Evolutionary conservation across 2,888 invertebrate genomes (phyloP), one percentile per base, ranked within the genome.

Genomic region (Drosophila rubida): DNA sequence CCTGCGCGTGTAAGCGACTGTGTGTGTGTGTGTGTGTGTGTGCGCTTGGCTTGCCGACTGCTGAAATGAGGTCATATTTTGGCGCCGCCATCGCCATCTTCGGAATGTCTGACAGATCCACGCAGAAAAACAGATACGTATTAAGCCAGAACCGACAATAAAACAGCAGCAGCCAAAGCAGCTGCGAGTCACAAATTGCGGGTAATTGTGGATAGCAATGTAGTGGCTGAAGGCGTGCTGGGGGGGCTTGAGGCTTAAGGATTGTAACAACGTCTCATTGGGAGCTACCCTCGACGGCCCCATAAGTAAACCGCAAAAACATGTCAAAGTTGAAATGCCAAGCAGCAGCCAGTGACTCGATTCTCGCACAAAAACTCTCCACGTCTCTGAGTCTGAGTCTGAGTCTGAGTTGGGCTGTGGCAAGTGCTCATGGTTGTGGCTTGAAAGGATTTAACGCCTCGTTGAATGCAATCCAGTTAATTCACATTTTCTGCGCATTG

Each of bases 11-110:
- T 16, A 19, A 37, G 14, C 32, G 51, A 32, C 14, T 58, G 14
- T 27, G 53, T 37, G 58, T 44, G 16, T 51, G 22, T 27, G 25
- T 37, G 37, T 54, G 42, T 22, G 35, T 71, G 55, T 67, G 39
- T 58, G 35, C 32, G 42, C 32, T 30, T 59, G 50, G 25, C 6
- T 16, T 57, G 25, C 30, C 5, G 35, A 6, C 35, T 22, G 37
- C 35, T 22, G 37, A 79, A 82, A 82, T 82, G 88, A 82, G 82
- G 82, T 82, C 82, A 82, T 87, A 87, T 87, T 87, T 87, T 71
- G 82, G 87, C 79, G 87, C 54, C 79, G 75, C 25, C 75, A 44
- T 55, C 57, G 59, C 65, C 64, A 71, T 80, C 69, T 61, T 65
- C 48, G 63, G 16, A 30, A 51, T 46, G 83, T 61, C 76, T 70